Percentiles rank a stretch among this genome's conserved stretches.
Conservation (phyloP, 2,888 invertebrate genomes). For the Drosophila helvetica region DNA sequence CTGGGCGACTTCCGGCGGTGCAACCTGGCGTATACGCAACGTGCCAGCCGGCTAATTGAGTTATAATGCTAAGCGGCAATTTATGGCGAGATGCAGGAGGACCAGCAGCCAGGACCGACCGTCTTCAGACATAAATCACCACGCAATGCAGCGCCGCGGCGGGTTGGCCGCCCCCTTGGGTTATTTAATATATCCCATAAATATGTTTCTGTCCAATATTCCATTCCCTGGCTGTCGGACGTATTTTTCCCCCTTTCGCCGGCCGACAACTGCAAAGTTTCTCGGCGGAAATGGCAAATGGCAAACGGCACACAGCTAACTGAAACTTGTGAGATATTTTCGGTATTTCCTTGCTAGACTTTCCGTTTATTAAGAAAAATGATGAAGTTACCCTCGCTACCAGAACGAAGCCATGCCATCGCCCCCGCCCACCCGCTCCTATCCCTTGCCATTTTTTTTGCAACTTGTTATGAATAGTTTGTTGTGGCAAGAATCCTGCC, state of each 20-base stretch:
- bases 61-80: conserved; percentile 67
- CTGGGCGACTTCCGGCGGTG: conserved; percentile 29
- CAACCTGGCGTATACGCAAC: conserved; percentile 54
- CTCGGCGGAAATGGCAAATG: conserved; percentile 41
- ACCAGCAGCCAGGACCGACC: conserved; percentile 16
- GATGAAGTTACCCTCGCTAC: conserved; percentile 21
- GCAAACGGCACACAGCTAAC: too few relatives aligned
- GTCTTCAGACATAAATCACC: conserved; percentile 36
- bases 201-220: conserved; percentile 15
- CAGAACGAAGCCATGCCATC: conserved; percentile 3
- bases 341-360: conserved; percentile 30
- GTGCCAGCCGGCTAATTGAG: conserved; percentile 61
- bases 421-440: background rate
- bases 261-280: conserved; percentile 42
- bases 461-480: conserved; percentile 30
- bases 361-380: conserved; percentile 47
- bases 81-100: conserved; percentile 46
- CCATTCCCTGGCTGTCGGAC: conserved; percentile 8
- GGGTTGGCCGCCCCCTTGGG: conserved; percentile 1
- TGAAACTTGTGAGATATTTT: conserved; percentile 38
- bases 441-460: background rate
- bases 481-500: background rate
- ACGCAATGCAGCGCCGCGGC: conserved; percentile 2
- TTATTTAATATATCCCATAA: conserved; percentile 33
- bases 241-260: conserved; percentile 27